phyloP scores from a whole-genome alignment of 2,888 invertebrate genomes.

The Leptopilina syphax region DNA sequence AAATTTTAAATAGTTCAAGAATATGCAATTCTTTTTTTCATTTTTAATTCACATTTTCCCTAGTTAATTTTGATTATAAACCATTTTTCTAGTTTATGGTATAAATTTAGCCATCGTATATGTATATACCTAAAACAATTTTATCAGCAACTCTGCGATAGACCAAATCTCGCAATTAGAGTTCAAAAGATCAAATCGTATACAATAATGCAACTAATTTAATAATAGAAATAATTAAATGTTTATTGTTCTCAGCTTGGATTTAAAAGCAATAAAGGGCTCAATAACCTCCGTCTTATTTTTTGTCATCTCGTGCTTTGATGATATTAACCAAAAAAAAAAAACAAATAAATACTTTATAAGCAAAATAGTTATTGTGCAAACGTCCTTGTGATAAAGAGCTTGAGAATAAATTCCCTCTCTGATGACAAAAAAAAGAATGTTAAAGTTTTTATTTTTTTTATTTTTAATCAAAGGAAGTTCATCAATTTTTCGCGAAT shows the following conservation, averaged over 20 bases:
- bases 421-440: too few relatives aligned
- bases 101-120: background rate
- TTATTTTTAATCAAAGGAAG: too few relatives aligned
- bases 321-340: background rate
- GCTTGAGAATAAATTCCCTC: too few relatives aligned
- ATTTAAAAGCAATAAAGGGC: background rate
- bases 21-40: too few relatives aligned
- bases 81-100: background rate
- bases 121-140: background rate
- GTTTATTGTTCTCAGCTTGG: background rate
- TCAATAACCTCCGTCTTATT: background rate
- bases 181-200: constrained; percentile 6
- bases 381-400: constrained; percentile 5
- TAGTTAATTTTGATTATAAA: too few relatives aligned
- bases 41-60: too few relatives aligned
- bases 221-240: background rate
- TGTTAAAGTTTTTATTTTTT: too few relatives aligned
- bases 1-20: too few relatives aligned
- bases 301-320: background rate
- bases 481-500: too few relatives aligned
- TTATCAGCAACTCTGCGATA: background rate
- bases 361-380: background rate
- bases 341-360: background rate
- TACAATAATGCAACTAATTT: background rate
- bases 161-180: background rate